These are phyloP conservation scores for Psettodes erumei DNA, from an alignment of 2,113 vertebrate genomes.

Conservation along the genomic window DNA sequence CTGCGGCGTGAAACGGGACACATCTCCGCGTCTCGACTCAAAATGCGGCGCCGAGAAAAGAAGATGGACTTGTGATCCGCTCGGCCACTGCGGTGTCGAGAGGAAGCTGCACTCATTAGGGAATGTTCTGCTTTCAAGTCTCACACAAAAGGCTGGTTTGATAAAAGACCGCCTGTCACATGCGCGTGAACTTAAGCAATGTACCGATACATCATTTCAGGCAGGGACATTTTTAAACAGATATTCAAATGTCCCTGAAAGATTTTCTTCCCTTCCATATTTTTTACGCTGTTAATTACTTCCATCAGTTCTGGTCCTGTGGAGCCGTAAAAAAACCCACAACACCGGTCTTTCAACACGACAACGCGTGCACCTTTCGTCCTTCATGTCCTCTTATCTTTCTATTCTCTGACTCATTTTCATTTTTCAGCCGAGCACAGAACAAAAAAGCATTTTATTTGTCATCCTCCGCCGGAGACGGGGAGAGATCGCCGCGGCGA, in stretches of 20 bases:
- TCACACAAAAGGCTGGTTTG: background rate
- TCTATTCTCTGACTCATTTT: background rate
- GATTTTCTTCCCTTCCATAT: background rate
- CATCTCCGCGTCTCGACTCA: background rate
- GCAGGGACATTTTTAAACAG: background rate
- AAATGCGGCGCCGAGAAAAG: background rate
- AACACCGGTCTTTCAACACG: background rate
- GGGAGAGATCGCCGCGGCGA: background rate
- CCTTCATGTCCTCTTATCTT: background rate
- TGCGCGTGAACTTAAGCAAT: background rate
- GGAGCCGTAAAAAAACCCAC: background rate
- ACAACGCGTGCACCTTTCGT: background rate
- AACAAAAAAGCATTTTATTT: background rate
- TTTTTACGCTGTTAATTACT: background rate
- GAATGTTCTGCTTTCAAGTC: background rate
- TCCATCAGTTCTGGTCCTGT: background rate
- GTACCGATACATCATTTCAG: background rate
- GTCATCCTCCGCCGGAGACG: conserved; percentile 16
- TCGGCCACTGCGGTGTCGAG: background rate
- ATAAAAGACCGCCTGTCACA: background rate
- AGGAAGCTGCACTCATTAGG: background rate
- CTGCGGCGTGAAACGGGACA: background rate
- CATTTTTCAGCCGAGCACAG: background rate
- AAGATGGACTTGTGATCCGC: background rate
- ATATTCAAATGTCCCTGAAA: background rate